Evolutionary conservation across 1,140 invertebrate species (phyloP), one percentile per base, ranked within the genome.

Genomic region (Bombus affinis): DNA sequence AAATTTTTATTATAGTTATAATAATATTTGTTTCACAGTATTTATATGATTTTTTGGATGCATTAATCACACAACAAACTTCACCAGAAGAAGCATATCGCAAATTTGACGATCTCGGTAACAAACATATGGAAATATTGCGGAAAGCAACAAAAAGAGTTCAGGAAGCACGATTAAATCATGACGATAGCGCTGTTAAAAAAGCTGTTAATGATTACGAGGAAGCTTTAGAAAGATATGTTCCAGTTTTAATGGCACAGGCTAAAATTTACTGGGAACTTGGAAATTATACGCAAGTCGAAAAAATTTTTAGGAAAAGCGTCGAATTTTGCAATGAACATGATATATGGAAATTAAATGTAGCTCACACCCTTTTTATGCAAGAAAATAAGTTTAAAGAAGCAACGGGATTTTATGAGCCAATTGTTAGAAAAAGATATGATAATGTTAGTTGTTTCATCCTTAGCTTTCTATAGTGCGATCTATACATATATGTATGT

Each of bases 181-280:
- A 98, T 78, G 98, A 99, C 92, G 98, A 99, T 90, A 97, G 98
- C 89, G 96, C 97, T 72, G 97, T 99, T 0, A 98, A 99, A 93
- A 98, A 97, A 95, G 97, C 98, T 28, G 97, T 99, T 0, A 97
- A 98, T 91, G 98, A 99, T 93, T 99, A 99, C 93, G 98, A 99
- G 94, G 98, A 99, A 90, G 97, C 98, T 22, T 95, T 99, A 77
- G 98, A 98, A 92, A 97, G 97, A 96, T 98, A 97, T 88, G 96
- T 99, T 83, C 99, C 99, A 0, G 98, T 99, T 25, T 96, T 99
- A 18, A 99, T 99, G 99, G 98, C 99, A 6, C 99, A 99, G 95
- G 99, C 99, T 0, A 99, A 99, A 96, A 99, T 99, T 88, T 99
- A 99, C 92, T 99, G 99, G 99, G 99, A 99, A 83, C 96, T 98